A percentile compares a stretch with the other conserved stretches of the same genome.
These are phyloP conservation scores for Mungos mungo DNA, from an alignment of 2,113 vertebrate genomes.

Conservation along the genomic window DNA sequence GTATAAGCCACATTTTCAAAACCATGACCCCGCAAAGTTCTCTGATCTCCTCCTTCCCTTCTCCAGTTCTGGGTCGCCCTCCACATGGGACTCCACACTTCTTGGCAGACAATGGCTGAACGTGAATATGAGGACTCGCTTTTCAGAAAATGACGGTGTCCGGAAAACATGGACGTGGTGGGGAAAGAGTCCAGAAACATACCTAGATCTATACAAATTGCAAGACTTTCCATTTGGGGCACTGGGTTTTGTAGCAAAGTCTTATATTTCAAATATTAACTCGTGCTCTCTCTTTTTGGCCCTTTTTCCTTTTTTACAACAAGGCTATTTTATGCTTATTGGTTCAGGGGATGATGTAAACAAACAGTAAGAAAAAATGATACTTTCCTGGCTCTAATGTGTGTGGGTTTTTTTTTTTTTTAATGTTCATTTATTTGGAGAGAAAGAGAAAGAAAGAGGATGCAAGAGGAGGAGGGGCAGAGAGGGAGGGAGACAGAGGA, in stretches of 20 bases:
- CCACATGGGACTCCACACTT: no score
- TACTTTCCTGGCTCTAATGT: neutral
- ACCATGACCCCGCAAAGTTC: accelerated
- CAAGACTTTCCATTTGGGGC: neutral
- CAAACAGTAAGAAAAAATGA: neutral
- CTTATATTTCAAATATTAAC: neutral
- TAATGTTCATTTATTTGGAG: no score
- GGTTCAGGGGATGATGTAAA: neutral
- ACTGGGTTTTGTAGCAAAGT: neutral
- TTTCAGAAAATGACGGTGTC: neutral
- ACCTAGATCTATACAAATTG: neutral
- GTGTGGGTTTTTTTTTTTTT: no score
- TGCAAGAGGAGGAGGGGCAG: no score
- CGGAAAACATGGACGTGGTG: neutral
- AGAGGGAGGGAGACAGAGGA: no score
- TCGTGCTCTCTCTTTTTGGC: neutral
- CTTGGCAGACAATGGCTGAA: neutral
- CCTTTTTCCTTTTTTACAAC: neutral
- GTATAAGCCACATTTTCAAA: neutral
- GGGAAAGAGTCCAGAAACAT: neutral
- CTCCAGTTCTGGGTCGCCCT: neutral
- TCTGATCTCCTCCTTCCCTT: neutral
- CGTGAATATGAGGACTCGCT: neutral
- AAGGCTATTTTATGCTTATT: conserved; percentile 4
- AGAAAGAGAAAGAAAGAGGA: no score